Evolutionary conservation across 1,140 invertebrate species (phyloP).

Genomic region (Popillia japonica): DNA sequence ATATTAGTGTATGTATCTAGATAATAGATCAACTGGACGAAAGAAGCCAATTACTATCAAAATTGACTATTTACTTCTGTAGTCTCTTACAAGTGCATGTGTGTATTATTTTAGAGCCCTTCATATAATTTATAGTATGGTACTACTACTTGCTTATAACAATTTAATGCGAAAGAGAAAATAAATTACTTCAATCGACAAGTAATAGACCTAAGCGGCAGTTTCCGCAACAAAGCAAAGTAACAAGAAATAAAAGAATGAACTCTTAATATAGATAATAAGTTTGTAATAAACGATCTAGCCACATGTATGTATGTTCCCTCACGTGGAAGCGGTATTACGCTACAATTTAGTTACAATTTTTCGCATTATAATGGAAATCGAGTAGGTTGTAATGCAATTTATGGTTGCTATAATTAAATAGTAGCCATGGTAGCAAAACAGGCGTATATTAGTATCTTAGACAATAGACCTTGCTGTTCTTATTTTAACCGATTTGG

Average conservation of each 20-base stretch:
- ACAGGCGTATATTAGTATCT: neutral
- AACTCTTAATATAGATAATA: constrained; percentile 19
- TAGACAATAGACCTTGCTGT: no score
- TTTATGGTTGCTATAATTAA: constrained; percentile 6
- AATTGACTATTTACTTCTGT: no score
- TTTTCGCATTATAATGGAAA: neutral
- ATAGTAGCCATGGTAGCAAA: neutral
- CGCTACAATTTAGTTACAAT: neutral
- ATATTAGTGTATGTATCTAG: no score
- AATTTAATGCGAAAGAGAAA: neutral
- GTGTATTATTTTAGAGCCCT: no score
- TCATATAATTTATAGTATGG: no score
- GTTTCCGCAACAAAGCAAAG: neutral
- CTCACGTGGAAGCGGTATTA: neutral
- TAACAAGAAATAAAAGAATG: neutral
- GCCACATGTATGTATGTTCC: constrained; percentile 10
- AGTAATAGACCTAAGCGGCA: neutral
- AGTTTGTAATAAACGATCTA: neutral
- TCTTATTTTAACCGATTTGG: no score
- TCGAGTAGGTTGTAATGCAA: neutral
- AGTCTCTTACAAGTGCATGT: no score
- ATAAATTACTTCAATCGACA: neutral
- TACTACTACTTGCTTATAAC: no score
- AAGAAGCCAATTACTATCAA: no score
- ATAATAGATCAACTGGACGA: no score